Percentiles rank a stretch among this genome's conserved stretches.
Conservation (phyloP, 1,140 invertebrate genomes). For the Lordiphosa stackelbergi region DNA sequence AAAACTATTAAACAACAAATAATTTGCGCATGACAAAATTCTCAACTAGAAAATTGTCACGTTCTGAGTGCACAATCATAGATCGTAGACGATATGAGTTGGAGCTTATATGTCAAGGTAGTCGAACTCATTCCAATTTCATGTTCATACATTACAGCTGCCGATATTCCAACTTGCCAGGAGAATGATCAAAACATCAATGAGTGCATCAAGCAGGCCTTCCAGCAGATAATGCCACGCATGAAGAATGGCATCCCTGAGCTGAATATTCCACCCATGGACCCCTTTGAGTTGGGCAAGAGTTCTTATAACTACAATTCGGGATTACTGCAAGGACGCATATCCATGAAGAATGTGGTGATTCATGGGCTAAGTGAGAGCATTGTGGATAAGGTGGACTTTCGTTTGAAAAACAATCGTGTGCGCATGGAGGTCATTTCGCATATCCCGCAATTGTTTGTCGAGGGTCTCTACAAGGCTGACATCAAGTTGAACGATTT, state of each 20-base stretch:
- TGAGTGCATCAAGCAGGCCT: conserved; percentile 66
- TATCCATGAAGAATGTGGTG: conserved; percentile 55
- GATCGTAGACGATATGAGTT: conserved; percentile 36
- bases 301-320: conserved; percentile 54
- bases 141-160: conserved; percentile 43
- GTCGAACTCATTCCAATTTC: conserved; percentile 21
- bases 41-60: conserved; percentile 55
- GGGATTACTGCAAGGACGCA: conserved; percentile 57
- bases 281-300: conserved; percentile 63
- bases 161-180: conserved; percentile 61
- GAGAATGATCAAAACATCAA: conserved; percentile 60
- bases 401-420: conserved; percentile 49
- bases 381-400: conserved; percentile 60
- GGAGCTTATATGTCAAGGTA: conserved; percentile 53
- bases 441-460: conserved; percentile 52
- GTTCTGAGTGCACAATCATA: conserved; percentile 55
- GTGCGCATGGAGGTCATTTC: conserved; percentile 45
- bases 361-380: conserved; percentile 57
- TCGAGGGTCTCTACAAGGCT: conserved; percentile 69
- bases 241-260: conserved; percentile 62
- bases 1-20: conserved; percentile 39
- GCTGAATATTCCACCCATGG: conserved; percentile 69
- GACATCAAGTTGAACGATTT: conserved; percentile 69
- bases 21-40: conserved; percentile 55
- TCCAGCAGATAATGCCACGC: conserved; percentile 60